A percentile compares a stretch with the other conserved stretches of the same genome.
These are phyloP conservation scores for Hirudinaria manillensis DNA, from an alignment of 2,888 invertebrate species.

Conservation along the genomic window DNA sequence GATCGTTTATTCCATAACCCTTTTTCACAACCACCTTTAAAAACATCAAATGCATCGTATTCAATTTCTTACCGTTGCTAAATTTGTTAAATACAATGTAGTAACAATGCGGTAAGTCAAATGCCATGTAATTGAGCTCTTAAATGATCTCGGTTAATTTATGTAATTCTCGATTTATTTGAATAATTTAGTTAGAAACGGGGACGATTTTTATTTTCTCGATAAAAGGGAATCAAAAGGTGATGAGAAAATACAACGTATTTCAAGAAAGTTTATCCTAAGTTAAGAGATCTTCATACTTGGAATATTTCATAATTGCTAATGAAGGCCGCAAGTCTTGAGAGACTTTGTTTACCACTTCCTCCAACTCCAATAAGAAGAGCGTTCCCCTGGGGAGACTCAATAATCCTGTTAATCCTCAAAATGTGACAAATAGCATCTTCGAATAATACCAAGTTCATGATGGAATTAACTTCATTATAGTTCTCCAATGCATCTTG, in stretches of 20 bases:
- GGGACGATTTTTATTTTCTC: too few species aligned
- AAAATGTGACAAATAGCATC: constrained; percentile 91
- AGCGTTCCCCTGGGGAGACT: constrained; percentile 89
- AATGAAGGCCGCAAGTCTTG: constrained; percentile 85
- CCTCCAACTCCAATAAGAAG: constrained; percentile 91
- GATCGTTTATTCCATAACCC: constrained; percentile 78
- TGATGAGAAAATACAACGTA: too few species aligned
- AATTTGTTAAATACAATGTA: too few species aligned
- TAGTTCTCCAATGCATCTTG: constrained; percentile 85
- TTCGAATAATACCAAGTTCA: constrained; percentile 92
- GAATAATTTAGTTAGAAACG: too few species aligned
- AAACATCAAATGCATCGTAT: too few species aligned
- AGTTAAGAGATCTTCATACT: constrained; percentile 56
- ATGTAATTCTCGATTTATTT: too few species aligned
- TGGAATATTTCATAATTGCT: constrained; percentile 84
- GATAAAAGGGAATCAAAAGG: too few species aligned
- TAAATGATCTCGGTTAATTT: too few species aligned
- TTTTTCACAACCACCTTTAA: constrained; percentile 71
- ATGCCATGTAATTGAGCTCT: too few species aligned
- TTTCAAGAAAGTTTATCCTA: too few species aligned
- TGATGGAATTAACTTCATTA: constrained; percentile 91
- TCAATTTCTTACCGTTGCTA: too few species aligned
- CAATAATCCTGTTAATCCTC: constrained; percentile 84
- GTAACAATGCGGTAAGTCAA: too few species aligned
- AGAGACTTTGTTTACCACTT: constrained; percentile 86